phyloP scores from a whole-genome alignment of 30 jellyfish, hydroid and myxozoan genomes.

The Phacellophora camtschatica region DNA sequence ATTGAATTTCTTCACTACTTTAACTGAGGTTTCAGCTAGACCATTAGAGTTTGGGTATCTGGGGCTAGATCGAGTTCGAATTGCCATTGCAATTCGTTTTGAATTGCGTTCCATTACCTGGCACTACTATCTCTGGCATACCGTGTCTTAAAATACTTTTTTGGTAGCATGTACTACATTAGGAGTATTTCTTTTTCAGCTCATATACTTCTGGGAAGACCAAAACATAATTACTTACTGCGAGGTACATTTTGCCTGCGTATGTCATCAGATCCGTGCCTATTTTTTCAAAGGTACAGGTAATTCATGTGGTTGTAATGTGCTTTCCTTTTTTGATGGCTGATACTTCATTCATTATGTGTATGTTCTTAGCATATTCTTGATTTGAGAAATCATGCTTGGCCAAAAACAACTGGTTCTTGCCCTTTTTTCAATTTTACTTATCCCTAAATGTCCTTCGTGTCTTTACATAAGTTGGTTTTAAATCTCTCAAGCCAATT shows the following conservation, averaged over 20 bases:
- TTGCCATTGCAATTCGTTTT: background rate
- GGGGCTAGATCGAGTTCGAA: too few relatives aligned
- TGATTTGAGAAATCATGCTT: too few relatives aligned
- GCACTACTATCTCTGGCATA: background rate
- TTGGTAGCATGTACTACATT: background rate
- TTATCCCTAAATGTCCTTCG: too few relatives aligned
- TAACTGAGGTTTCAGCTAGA: too few relatives aligned
- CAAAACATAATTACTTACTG: background rate
- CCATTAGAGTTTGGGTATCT: too few relatives aligned
- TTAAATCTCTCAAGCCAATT: background rate
- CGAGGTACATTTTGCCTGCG: background rate
- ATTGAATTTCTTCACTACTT: background rate
- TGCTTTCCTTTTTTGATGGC: slow-evolving; percentile 4
- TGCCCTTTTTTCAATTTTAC: too few relatives aligned
- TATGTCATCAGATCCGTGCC: background rate
- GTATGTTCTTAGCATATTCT: too few relatives aligned
- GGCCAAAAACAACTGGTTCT: too few relatives aligned
- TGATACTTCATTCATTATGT: too few relatives aligned
- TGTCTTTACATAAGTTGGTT: background rate
- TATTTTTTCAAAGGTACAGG: slow-evolving; percentile 4
- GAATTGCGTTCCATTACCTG: slow-evolving; percentile 27
- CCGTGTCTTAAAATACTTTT: slow-evolving; percentile 8
- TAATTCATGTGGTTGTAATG: background rate
- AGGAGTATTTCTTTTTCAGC: background rate
- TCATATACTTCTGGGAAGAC: background rate